Evolutionary conservation across 2,888 invertebrate genomes (phyloP), one percentile per base, ranked within the genome.

Genomic region (Drosophila affinis): DNA sequence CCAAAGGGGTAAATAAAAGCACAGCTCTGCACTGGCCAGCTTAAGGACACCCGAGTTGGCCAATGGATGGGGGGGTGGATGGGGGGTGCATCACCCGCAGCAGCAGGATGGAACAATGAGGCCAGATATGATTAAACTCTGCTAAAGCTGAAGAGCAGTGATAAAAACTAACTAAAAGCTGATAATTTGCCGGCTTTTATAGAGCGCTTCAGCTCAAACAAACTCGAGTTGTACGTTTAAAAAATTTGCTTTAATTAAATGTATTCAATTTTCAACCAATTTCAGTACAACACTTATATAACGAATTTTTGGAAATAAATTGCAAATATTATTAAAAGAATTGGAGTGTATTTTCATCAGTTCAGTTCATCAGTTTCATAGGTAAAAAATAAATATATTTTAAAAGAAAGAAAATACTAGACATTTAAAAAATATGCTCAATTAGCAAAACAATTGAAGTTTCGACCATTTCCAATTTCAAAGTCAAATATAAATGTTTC

Each of bases 1-100:
- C 81, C 84, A 78, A 79, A 72, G 77, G 85, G 85, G 81, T 80
- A 85, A 87, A 87, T 75, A 87, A 81, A 81, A 85, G 82, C 72
- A 67, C 82, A 77, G 67, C 74, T 57, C 62, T 32, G 62, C 64
- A 63, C 54, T 67, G 87, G 62, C 69, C 81, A 75, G 75, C 73
- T 84, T 57, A 69, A 60, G 74, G 71, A 72, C 56, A 65, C 65
- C 60, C 59, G 52, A 34, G 59, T 46, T 47, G 53, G 54, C 17
- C 46, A 62, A 18, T 32, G 3, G 9, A 6, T 24, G n/a, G 32
- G 34, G 10, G 6, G 21, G n/a, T 14, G 34, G 27, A 52, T 5
- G 9, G 12, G 1, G 27, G 27, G 34, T 9, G 27, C 17, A 57
- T 27, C 27, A 17, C 29, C 27, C 52, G 60, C 62, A 34, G 46